phyloP scores from a whole-genome alignment of 2,888 invertebrate genomes.

The Onchidella celtica region DNA sequence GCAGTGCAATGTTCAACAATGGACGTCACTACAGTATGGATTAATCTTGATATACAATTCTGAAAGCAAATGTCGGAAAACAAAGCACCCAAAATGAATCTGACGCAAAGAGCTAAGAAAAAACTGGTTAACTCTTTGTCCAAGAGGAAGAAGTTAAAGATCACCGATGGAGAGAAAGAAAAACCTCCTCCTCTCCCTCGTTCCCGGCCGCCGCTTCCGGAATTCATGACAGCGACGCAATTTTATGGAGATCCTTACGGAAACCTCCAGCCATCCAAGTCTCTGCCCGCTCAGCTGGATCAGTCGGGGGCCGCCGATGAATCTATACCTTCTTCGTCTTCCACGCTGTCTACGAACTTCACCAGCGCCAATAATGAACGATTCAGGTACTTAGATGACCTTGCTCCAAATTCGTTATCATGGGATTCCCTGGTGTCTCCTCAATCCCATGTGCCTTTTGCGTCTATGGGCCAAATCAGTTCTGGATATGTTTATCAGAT shows the following conservation, averaged over 20 bases:
- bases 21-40: no score
- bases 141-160: slow-evolving; percentile 39
- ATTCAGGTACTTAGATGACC: not conserved
- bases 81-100: slow-evolving; percentile 36
- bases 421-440: not conserved
- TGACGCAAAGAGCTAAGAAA: slow-evolving; percentile 51
- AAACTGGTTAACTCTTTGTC: slow-evolving; percentile 46
- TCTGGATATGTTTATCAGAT: no score
- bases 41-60: no score
- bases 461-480: no score
- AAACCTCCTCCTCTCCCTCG: slow-evolving; percentile 12
- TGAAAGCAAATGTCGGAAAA: no score
- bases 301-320: not conserved
- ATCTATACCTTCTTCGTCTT: not conserved
- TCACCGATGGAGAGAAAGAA: not conserved
- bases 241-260: not conserved
- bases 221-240: not conserved
- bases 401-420: not conserved
- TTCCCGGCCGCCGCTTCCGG: slow-evolving; percentile 29
- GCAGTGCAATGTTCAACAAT: no score
- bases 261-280: not conserved
- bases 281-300: slow-evolving; percentile 30
- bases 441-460: not conserved
- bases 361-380: not conserved
- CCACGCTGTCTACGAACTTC: not conserved